phyloP scores from a whole-genome alignment of 2,797 vertebrate species.

The Channallabes apus region DNA sequence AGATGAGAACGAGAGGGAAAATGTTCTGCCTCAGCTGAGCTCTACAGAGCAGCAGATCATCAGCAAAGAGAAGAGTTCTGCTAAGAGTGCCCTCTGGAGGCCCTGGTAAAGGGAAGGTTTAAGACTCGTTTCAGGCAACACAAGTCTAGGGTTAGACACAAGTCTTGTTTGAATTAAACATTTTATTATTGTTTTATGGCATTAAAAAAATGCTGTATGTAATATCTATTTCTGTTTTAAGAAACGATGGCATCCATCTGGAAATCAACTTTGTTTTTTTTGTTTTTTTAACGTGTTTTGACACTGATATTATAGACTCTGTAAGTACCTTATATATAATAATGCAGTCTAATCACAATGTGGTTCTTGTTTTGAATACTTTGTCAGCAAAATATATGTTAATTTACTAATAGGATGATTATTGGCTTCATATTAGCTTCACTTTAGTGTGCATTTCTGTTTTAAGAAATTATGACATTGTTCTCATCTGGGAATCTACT shows the following conservation, averaged over 20 bases:
- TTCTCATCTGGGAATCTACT: background rate
- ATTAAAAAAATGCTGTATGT: background rate
- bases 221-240: background rate
- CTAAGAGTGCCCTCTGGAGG: constrained; percentile 49
- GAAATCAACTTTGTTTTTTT: background rate
- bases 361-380: background rate
- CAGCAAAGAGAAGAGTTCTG: constrained; percentile 42
- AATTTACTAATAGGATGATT: background rate
- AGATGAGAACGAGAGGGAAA: constrained; percentile 36
- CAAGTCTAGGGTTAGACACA: background rate
- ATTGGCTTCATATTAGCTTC: background rate
- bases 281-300: background rate
- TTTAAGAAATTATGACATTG: background rate
- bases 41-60: constrained; percentile 41
- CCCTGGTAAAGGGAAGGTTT: constrained; percentile 49
- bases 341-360: background rate
- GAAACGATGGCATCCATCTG: background rate
- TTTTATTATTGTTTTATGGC: background rate
- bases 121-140: background rate
- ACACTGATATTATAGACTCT: background rate
- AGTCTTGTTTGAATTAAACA: background rate
- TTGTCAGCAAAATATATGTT: background rate
- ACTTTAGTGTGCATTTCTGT: background rate
- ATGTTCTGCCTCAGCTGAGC: constrained; percentile 18
- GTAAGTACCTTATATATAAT: background rate